Base-by-base conservation (phyloP, 2,888 invertebrate genomes). In the Trypoxylon attenuatum region DNA sequence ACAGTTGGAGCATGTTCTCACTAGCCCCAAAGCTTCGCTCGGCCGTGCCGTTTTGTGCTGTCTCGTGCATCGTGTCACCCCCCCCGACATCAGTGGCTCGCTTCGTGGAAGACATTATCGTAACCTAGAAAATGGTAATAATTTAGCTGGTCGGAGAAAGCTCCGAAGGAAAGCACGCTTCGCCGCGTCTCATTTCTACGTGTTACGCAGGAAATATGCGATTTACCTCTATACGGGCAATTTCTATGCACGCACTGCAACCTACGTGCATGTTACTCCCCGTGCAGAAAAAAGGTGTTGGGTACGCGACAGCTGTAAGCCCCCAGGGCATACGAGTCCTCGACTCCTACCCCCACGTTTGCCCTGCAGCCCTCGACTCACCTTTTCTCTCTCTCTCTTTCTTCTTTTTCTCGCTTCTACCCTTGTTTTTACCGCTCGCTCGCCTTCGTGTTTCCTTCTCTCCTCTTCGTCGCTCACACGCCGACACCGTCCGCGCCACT, bases 301-400 rank as follows among this genome's bases (percentile, higher is more conserved):
- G 84, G 78, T 83, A 79, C 78, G 83, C 84, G 85, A 86, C 85
- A 85, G 85, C 85, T 86, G 85, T 83, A 83, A 83, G 77, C 83
- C 85, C 79, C 81, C 57, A 64, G 84, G 84, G 74, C 67, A 80
- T 79, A 72, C 79, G 78, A 80, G 77, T 82, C 79, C 83, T 83
- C 83, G 82, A 84, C 82, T 82, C 79, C 76, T 73, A 74, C 81
- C 80, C 73, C 73, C 75, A 41, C 58, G 61, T 71, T 63, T 71
- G 64, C 54, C 68, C 64, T 15, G 56, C 68, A 64, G 68, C 74
- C 73, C 75, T 76, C 72, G 64, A 69, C 61, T 73, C 72, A 60
- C 70, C 71, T 53, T 51, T 75, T 41, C 53, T 45, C 52, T 64
- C n/a, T 57, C 55, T 64, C 65, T 65, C 68, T 38, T n/a, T n/a